Percentiles rank a stretch among this genome's conserved stretches.
Conservation (phyloP, 2,113 vertebrate genomes). For the Phycodurus eques region DNA sequence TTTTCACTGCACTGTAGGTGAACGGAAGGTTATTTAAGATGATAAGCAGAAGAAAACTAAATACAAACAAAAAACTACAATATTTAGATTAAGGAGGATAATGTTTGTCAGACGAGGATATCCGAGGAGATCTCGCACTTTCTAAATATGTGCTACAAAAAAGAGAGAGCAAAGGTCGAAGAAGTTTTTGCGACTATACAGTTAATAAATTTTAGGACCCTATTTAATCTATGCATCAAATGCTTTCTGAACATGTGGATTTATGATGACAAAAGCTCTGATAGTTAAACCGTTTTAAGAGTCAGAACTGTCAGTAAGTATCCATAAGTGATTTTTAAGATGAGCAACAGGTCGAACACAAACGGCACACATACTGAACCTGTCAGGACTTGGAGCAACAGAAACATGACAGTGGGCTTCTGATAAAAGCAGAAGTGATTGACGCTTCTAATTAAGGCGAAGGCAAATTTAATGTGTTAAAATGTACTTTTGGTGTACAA, state of each 20-base stretch:
- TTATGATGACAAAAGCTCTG: not conserved
- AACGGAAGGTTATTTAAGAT: not conserved
- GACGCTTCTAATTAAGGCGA: not conserved
- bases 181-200: not conserved
- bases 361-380: conserved; percentile 8
- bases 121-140: not conserved
- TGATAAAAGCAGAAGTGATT: not conserved
- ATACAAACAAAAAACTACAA: not conserved
- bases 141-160: not conserved
- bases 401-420: not conserved
- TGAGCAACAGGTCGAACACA: not conserved
- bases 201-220: not conserved
- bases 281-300: too few relatives aligned
- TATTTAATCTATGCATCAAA: conserved; percentile 4
- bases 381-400: conserved; percentile 35
- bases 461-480: not conserved
- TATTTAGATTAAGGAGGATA: not conserved
- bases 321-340: conserved; percentile 5
- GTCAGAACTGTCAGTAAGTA: not conserved
- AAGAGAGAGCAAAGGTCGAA: not conserved
- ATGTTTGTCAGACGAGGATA: not conserved
- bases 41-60: not conserved
- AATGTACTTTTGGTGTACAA: not conserved
- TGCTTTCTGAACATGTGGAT: not conserved
- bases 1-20: not conserved